Base-by-base conservation (phyloP, 2,113 vertebrate genomes). In the Oceanodroma tethys region DNA sequence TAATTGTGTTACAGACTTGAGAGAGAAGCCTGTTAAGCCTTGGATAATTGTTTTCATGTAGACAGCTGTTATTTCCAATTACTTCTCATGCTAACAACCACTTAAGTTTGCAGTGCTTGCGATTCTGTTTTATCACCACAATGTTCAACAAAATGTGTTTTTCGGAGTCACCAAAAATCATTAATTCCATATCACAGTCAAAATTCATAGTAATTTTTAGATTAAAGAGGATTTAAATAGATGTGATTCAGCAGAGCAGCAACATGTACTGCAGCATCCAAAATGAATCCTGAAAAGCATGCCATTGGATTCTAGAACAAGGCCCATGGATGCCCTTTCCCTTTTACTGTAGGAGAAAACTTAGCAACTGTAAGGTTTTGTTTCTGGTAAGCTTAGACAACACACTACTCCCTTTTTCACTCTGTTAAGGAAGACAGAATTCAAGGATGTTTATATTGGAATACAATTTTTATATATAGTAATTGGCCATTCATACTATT, bases 61-160 rank as follows among this genome's bases (percentile, higher is more conserved):
- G 95, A 94, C 84, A 90, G 91, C 75, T 96, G 87, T 81, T 96
- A 93, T 88, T 96, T 94, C 83, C 84, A 92, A 94, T 94, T 95
- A 94, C 66, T 85, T 82, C 32, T 91, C 73, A 82, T 50, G 36
- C 62, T 93, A 97, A 95, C 90, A 90, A 68, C 88, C 82, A 93
- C 90, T 94, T 90, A 82, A 71, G 45, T 90, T 91, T 90, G 71
- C 66, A 90, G 82, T 23, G 52, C 79, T 86, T 80, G 84, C 4
- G 8, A 94, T 75, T 95, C 63, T 80, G 81, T 93, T 81, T 86
- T 91, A 88, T 81, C 78, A 95, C 60, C 52, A 92, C 8, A 36
- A 59, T 10, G 40, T 91, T 81, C 56, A 60, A 88, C 60, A 75
- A 85, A 92, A 79, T 52, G 72, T 19, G 27, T n/a, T 78, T 76